Evolutionary conservation across 2,113 vertebrate genomes (phyloP), one percentile per base, ranked within the genome.

Genomic region (Euleptes europaea): DNA sequence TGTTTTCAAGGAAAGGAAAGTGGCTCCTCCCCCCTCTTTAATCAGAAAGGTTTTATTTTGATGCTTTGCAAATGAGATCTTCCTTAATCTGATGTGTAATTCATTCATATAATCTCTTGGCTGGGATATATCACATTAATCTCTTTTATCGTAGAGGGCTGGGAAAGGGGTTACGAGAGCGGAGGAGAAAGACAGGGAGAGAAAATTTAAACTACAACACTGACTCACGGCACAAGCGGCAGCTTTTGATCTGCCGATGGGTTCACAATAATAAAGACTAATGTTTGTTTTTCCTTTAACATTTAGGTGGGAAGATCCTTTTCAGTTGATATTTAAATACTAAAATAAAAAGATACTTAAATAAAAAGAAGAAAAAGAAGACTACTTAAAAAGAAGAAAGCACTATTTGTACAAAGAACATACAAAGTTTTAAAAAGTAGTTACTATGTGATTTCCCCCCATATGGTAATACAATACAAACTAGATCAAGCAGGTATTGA

Each of bases 51-150:
- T 78, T 93, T 91, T 92, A 86, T 91, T 90, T 84, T 92, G 91
- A 93, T 92, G 89, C 47, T 3, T n/a, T 38, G 26, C 0, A 84
- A 93, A 94, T 84, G 84, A 91, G 90, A 93, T 90, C 89, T 91
- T 21, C 28, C 54, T 66, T 94, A 93, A 94, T 94, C 93, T 84
- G 77, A 79, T 1, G 0, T 86, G 88, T 88, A 93, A 94, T 92
- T 93, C 82, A 66, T 87, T 92, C 86, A 91, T 1, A 0, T 90
- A 93, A 93, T 93, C 89, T 92, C 84, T 92, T 80, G 73, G 69
- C 85, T 73, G 84, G 89, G 86, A 89, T 84, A 89, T 84, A 86
- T 92, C 67, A 72, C 63, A 81, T 84, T 93, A 94, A 94, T 93
- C 90, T 86, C 77, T 92, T 75, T 74, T 91, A 91, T 93, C 94